phyloP scores from a whole-genome alignment of 1,140 invertebrate genomes.

The Tetragonula clypearis region DNA sequence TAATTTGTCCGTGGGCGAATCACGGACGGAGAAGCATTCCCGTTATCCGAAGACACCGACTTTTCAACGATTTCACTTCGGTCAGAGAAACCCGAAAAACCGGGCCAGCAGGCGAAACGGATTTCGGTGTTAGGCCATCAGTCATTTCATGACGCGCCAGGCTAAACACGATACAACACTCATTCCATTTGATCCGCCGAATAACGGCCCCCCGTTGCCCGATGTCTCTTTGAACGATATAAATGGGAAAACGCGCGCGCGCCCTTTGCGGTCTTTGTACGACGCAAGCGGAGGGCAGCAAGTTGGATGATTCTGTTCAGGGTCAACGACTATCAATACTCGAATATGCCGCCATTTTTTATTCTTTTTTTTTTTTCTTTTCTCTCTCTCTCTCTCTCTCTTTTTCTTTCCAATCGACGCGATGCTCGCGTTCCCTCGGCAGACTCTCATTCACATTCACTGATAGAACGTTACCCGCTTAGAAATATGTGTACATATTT shows the following conservation, averaged over 20 bases:
- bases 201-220: constrained; percentile 17
- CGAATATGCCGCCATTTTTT: constrained; percentile 23
- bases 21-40: neutral
- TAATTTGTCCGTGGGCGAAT: neutral
- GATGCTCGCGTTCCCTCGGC: neutral
- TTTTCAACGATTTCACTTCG: constrained; percentile 14
- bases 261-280: constrained; percentile 47
- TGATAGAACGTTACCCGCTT: neutral
- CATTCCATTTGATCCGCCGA: constrained; percentile 45
- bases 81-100: constrained; percentile 9
- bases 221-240: constrained; percentile 46
- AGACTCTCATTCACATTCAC: neutral
- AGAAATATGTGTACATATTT: neutral
- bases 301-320: constrained; percentile 43
- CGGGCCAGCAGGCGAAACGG: neutral
- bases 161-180: constrained; percentile 42
- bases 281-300: constrained; percentile 21
- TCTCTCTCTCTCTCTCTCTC: no score
- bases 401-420: no score
- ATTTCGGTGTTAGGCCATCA: constrained; percentile 25
- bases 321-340: constrained; percentile 42
- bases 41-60: neutral
- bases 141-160: constrained; percentile 25
- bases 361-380: neutral
- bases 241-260: constrained; percentile 28